Percentiles rank a stretch among this genome's conserved stretches.
Conservation (phyloP, 2,888 invertebrate genomes). For the Aphodius granarius region DNA sequence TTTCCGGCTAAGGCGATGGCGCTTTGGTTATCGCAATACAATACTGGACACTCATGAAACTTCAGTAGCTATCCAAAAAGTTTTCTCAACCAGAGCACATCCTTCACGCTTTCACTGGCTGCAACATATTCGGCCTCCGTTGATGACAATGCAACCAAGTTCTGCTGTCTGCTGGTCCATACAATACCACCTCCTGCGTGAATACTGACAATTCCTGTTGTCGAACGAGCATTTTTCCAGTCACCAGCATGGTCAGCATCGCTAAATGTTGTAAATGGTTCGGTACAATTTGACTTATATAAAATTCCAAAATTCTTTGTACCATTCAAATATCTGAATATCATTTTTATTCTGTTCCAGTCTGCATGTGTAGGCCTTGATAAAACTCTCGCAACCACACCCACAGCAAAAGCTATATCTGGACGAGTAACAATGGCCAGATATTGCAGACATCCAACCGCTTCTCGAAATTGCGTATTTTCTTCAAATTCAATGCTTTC, state of each 20-base stretch:
- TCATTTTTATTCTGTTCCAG: neutral
- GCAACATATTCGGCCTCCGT: too few species aligned
- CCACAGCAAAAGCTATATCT: too few species aligned
- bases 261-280: neutral
- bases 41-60: neutral
- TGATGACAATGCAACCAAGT: constrained; percentile 39
- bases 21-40: neutral
- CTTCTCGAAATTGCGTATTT: too few species aligned
- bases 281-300: neutral
- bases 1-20: neutral
- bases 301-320: neutral
- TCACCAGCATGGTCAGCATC: neutral
- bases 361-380: neutral
- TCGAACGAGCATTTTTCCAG: constrained; percentile 27
- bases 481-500: too few species aligned
- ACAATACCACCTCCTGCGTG: constrained; percentile 38
- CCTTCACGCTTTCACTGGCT: constrained; percentile 40
- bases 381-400: neutral
- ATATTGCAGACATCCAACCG: neutral
- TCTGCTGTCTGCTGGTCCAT: constrained; percentile 35
- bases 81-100: constrained; percentile 31
- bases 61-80: neutral
- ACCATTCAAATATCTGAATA: neutral
- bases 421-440: neutral
- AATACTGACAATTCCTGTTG: constrained; percentile 29